phyloP scores from a whole-genome alignment of 2,888 invertebrate genomes.

The Glomeris marginata region DNA sequence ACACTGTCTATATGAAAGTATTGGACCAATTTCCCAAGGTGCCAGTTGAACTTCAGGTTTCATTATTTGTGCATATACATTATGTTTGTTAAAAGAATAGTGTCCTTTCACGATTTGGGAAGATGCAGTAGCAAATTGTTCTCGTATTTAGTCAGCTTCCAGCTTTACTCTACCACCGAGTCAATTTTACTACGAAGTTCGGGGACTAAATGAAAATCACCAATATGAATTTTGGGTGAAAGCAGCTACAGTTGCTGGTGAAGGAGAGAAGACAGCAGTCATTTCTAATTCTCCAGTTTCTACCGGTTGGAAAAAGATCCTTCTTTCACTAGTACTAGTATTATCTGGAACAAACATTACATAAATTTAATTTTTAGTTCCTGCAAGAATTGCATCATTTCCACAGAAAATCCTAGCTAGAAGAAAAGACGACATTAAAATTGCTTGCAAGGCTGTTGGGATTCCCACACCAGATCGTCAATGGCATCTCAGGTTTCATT shows the following conservation, averaged over 20 bases:
- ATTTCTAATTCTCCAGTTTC: slow-evolving; percentile 14
- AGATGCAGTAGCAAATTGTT: background rate
- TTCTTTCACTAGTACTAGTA: background rate
- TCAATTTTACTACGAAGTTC: slow-evolving; percentile 15
- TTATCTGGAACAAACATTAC: background rate
- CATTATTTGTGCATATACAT: background rate
- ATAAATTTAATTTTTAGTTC: slow-evolving; percentile 38
- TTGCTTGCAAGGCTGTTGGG: slow-evolving; percentile 56
- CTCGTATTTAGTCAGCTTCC: slow-evolving; percentile 8
- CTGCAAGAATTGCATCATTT: slow-evolving; percentile 73
- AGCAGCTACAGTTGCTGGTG: slow-evolving; percentile 14
- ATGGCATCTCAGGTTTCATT: slow-evolving; percentile 21
- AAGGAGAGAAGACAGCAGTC: slow-evolving; percentile 13
- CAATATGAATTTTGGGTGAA: slow-evolving; percentile 16
- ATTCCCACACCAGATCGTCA: slow-evolving; percentile 46
- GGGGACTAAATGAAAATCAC: slow-evolving; percentile 13
- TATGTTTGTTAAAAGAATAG: background rate
- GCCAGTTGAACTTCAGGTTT: background rate
- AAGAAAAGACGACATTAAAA: slow-evolving; percentile 45
- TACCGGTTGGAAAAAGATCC: slow-evolving; percentile 10
- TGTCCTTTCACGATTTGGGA: background rate
- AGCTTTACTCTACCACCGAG: slow-evolving; percentile 13
- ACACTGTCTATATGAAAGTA: slow-evolving; percentile 51
- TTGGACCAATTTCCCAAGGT: slow-evolving; percentile 2
- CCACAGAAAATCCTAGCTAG: slow-evolving; percentile 47